phyloP scores from a whole-genome alignment of 2,797 vertebrate genomes.

The Hapalemur alaotrensis region DNA sequence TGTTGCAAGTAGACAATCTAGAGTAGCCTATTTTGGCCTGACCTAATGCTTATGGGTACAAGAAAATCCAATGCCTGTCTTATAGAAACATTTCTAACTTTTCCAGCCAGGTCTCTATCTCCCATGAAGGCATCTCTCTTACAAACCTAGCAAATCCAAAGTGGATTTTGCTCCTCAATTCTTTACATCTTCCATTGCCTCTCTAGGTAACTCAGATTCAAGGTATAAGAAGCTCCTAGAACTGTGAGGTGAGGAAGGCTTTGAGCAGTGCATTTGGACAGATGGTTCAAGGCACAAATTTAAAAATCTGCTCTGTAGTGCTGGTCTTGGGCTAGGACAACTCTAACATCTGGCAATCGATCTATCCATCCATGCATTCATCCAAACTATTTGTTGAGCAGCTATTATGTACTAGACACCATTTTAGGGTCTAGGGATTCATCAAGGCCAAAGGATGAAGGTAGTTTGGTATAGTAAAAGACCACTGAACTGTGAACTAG shows the following conservation, averaged over 20 bases:
- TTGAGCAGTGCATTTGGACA: not conserved
- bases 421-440: not conserved
- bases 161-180: not conserved
- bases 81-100: not conserved
- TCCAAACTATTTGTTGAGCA: not conserved
- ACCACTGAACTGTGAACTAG: not conserved
- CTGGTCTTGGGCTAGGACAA: not conserved
- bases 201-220: not conserved
- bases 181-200: not conserved
- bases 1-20: not conserved
- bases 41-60: not conserved
- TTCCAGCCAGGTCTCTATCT: not conserved
- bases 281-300: not conserved
- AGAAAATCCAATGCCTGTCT: not conserved
- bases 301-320: not conserved
- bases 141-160: not conserved
- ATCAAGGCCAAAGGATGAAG: not conserved
- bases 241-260: not conserved
- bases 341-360: not conserved
- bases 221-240: not conserved
- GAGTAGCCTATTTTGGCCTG: not conserved
- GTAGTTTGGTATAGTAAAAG: not conserved
- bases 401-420: not conserved
- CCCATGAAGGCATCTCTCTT: not conserved
- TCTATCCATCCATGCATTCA: not conserved